A percentile compares a stretch with the other conserved stretches of the same genome.
phyloP scores from a whole-genome alignment of 2,888 invertebrate genomes.

The Macrophya alboannulata region DNA sequence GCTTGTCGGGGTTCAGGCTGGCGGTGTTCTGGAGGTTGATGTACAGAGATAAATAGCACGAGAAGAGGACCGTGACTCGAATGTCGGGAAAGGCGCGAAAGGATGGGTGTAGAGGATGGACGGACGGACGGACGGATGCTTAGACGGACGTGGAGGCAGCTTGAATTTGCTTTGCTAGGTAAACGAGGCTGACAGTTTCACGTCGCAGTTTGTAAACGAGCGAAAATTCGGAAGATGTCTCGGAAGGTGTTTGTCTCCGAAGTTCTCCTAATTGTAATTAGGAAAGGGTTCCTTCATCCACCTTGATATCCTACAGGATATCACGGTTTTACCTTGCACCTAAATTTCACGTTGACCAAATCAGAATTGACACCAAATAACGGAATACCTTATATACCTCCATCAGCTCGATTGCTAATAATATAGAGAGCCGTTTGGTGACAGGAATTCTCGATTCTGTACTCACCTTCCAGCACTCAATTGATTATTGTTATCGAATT shows the following conservation, averaged over 20 bases:
- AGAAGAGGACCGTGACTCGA: conserved; percentile 50
- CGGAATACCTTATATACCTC: background rate
- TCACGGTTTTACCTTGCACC: background rate
- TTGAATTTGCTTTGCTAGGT: conserved; percentile 47
- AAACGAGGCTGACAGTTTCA: conserved; percentile 50
- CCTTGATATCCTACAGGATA: background rate
- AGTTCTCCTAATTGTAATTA: conserved; percentile 48
- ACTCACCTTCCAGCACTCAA: background rate
- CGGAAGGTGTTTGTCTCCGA: conserved; percentile 50
- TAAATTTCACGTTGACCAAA: background rate
- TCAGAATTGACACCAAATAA: background rate
- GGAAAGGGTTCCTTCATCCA: conserved; percentile 26
- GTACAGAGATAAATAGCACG: conserved; percentile 54
- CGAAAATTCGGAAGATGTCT: conserved; percentile 53
- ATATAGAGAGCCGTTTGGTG: background rate
- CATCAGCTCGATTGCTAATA: background rate
- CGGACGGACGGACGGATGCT: conserved; percentile 2
- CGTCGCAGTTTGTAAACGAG: conserved; percentile 35
- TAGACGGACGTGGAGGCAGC: conserved; percentile 34
- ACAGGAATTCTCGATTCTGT: background rate
- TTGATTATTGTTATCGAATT: conserved; percentile 18
- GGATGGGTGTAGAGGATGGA: conserved; percentile 25
- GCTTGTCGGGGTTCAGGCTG: conserved; percentile 53
- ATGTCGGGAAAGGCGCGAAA: conserved; percentile 45
- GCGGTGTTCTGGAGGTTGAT: conserved; percentile 48